Base-by-base conservation (phyloP, 2,888 invertebrate genomes). In the Polydrusus pterygomalis region DNA sequence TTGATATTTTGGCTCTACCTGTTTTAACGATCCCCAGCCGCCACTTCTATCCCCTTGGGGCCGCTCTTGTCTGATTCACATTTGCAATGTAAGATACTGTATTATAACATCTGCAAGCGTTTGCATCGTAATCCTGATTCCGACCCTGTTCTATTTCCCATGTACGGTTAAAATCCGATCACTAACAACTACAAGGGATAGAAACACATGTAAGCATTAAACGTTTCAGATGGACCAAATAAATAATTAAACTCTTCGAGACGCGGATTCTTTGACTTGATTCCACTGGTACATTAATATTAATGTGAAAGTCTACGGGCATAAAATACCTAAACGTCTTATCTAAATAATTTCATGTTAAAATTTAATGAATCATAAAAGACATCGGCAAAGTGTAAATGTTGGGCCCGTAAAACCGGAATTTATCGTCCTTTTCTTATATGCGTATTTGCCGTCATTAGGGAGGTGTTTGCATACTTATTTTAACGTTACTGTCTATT, bases 321-420 rank as follows among this genome's bases (percentile, higher is more conserved):
- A 71, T 75, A 75, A 75, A 75, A 71, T 67, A 67, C 38, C 62
- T 65, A 71, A 75, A 75, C 67, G 75, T 75, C 75, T 75, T 71
- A 75, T 75, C 75, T 75, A 75, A 75, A 75, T 75, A 75, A 75
- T 71, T 75, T 71, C 71, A 43, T 75, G 75, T 75, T 75, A 67
- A 70, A 71, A 75, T 75, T 75, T 75, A 76, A 76, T 72, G 76
- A 72, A 72, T 76, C 76, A 76, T 76, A 76, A 76, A 76, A 72
- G 72, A 60, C 63, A 69, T 68, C 62, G 71, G 76, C 54, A 76
- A 67, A 76, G 76, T 76, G 76, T 73, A 76, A 76, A 76, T 68
- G 72, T 73, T 72, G 68, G 38, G 40, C 54, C 51, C 17, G 63
- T 76, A 76, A 76, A 76, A 76, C 64, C 34, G 72, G 68, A 72